phyloP scores from a whole-genome alignment of 2,888 invertebrate species.

The Habroteleia sp. region DNA sequence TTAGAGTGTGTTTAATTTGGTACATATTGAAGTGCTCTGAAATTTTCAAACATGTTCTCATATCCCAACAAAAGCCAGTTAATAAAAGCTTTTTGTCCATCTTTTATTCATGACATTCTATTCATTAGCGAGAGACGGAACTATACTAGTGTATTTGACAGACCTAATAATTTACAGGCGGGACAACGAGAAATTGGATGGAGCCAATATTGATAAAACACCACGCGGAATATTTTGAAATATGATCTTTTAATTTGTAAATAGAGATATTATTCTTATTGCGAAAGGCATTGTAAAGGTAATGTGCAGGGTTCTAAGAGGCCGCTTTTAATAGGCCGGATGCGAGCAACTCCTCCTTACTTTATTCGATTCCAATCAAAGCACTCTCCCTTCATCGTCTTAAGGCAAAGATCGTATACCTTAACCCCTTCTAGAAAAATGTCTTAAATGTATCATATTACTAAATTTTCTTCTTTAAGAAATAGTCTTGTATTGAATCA shows the following conservation, averaged over 20 bases:
- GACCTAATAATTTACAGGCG: slow-evolving; percentile 11
- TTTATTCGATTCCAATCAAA: slow-evolving; percentile 72
- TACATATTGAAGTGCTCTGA: no score
- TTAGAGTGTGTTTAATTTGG: no score
- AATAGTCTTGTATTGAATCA: no score
- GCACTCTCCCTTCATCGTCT: slow-evolving; percentile 64
- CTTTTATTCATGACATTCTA: neutral
- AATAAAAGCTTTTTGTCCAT: neutral
- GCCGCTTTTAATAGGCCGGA: slow-evolving; percentile 78
- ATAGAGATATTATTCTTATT: slow-evolving; percentile 75
- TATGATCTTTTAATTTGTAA: slow-evolving; percentile 77
- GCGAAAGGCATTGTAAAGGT: slow-evolving; percentile 63
- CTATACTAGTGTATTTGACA: slow-evolving; percentile 8
- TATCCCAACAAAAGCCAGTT: no score
- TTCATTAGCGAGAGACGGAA: slow-evolving; percentile 1
- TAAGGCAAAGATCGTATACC: slow-evolving; percentile 71
- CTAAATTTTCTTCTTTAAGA: slow-evolving; percentile 49
- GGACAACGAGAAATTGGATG: slow-evolving; percentile 13
- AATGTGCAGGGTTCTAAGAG: slow-evolving; percentile 66
- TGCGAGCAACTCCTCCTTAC: slow-evolving; percentile 72
- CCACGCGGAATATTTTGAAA: slow-evolving; percentile 76
- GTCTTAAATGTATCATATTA: slow-evolving; percentile 66
- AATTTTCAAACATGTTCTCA: no score
- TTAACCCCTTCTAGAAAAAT: slow-evolving; percentile 60
- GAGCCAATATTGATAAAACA: slow-evolving; percentile 76